Percentiles rank a stretch among this genome's conserved stretches.
These are phyloP conservation scores for Myocastor coypus DNA, from an alignment of 2,113 vertebrate genomes.

Conservation along the genomic window DNA sequence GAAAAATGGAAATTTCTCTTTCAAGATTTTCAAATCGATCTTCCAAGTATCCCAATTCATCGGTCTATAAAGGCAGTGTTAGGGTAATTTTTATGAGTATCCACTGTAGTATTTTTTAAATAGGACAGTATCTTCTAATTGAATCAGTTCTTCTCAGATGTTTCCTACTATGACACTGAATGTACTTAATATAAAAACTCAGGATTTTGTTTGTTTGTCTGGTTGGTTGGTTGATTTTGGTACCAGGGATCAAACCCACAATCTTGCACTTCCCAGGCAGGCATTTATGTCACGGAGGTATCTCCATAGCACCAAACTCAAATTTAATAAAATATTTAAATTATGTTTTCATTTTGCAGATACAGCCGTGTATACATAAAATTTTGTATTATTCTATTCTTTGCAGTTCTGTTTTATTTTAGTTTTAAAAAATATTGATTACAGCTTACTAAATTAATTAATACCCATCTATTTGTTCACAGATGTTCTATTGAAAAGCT, in stretches of 20 bases:
- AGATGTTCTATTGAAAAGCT: background rate
- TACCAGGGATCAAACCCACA: no score
- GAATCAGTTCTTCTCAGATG: background rate
- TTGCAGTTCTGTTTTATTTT: conserved; percentile 15
- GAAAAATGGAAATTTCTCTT: background rate
- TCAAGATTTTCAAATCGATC: background rate
- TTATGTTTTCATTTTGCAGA: conserved; percentile 2
- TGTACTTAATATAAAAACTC: background rate
- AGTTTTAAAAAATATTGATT: background rate
- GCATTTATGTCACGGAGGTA: no score
- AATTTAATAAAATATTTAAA: conserved; percentile 25
- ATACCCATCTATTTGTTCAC: background rate
- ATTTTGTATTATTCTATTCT: background rate
- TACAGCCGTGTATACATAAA: background rate
- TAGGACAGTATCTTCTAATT: background rate
- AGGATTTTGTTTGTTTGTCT: no score
- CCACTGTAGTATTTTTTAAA: background rate
- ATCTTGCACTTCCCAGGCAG: no score
- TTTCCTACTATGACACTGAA: background rate
- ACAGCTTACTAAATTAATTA: background rate
- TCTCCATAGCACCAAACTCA: no score
- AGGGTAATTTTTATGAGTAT: background rate
- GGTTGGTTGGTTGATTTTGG: no score
- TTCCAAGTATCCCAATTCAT: background rate
- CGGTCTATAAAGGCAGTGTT: background rate